Evolutionary conservation across 1,140 invertebrate species (phyloP).

Genomic region (Diploscapter pachys): DNA sequence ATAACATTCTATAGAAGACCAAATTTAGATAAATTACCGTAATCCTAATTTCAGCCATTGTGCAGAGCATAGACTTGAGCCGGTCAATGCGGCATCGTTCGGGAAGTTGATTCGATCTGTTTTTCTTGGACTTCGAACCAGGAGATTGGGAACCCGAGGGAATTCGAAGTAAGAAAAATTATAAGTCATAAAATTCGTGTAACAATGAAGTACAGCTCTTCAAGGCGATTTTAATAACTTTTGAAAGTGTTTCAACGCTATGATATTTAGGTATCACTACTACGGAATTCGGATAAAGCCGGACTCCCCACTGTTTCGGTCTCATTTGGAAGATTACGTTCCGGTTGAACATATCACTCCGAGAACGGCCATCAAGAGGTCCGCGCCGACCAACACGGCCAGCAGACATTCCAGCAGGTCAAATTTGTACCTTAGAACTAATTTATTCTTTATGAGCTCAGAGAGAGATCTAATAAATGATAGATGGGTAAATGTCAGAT

Average conservation of each 20-base stretch:
- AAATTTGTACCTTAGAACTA: too few relatives aligned
- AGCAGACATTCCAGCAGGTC: background rate
- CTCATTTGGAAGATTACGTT: background rate
- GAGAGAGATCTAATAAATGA: too few relatives aligned
- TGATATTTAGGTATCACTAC: slow-evolving; percentile 73
- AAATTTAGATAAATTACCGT: too few relatives aligned
- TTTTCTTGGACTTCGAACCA: slow-evolving; percentile 86
- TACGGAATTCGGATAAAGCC: slow-evolving; percentile 76
- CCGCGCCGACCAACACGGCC: background rate
- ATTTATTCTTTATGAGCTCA: too few relatives aligned
- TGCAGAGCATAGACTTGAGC: slow-evolving; percentile 86
- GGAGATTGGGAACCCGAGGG: slow-evolving; percentile 87
- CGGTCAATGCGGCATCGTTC: slow-evolving; percentile 97
- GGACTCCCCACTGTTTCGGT: slow-evolving; percentile 5
- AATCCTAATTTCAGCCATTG: slow-evolving; percentile 64
- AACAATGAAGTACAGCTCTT: too few relatives aligned
- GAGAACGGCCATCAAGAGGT: too few relatives aligned
- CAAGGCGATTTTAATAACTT: too few relatives aligned
- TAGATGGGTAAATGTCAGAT: too few relatives aligned
- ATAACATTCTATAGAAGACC: too few relatives aligned
- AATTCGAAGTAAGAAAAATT: slow-evolving; percentile 78
- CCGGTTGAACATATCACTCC: too few relatives aligned
- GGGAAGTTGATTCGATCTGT: slow-evolving; percentile 96
- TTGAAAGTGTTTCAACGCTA: too few relatives aligned
- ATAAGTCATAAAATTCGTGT: too few relatives aligned